Evolutionary conservation across 1,140 invertebrate species (phyloP).

Genomic region (Orchesella cincta): DNA sequence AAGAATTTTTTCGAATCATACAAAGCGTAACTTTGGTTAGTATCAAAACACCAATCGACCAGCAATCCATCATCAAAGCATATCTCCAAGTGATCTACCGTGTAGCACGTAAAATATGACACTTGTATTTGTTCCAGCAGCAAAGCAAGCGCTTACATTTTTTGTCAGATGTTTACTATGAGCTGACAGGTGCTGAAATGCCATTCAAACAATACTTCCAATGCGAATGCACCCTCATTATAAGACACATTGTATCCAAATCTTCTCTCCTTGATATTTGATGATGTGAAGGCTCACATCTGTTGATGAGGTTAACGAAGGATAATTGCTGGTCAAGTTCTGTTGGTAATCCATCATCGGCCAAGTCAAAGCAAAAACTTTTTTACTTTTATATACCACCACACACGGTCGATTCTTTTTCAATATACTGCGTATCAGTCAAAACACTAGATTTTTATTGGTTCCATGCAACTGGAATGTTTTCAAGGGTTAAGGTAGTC

Average conservation of each 20-base stretch:
- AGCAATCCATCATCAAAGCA: too few species aligned
- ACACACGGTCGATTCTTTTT: too few species aligned
- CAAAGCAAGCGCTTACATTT: background rate
- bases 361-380: background rate
- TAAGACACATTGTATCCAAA: background rate
- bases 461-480: too few species aligned
- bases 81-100: too few species aligned
- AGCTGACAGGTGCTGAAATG: conserved; percentile 8
- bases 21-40: too few species aligned
- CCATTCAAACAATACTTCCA: background rate
- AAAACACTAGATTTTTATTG: conserved; percentile 8
- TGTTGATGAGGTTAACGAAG: conserved; percentile 22
- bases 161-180: conserved; percentile 5
- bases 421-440: background rate
- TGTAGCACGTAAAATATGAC: too few species aligned
- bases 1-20: too few species aligned
- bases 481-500: too few species aligned
- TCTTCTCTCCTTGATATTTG: background rate
- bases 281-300: conserved; percentile 3
- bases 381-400: too few species aligned
- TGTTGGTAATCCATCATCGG: conserved; percentile 12
- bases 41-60: too few species aligned
- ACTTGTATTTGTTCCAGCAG: background rate
- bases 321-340: conserved; percentile 23
- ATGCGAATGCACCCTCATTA: background rate